Evolutionary conservation across 1,140 invertebrate genomes (phyloP), one percentile per base, ranked within the genome.

Genomic region (Cydia fagiglandana): DNA sequence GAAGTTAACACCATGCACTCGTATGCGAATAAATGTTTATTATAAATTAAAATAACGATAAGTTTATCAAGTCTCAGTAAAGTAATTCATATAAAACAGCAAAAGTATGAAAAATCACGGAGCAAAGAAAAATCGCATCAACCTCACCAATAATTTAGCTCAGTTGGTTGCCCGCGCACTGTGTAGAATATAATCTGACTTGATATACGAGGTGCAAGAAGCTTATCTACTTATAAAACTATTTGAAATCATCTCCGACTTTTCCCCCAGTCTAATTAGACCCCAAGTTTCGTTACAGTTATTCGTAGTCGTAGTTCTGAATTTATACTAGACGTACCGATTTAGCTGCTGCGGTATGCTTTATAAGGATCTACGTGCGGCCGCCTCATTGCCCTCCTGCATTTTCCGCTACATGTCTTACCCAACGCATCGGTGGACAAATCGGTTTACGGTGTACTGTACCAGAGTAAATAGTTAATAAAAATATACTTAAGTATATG

Each of bases 321-420:
- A 6, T 6, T 53, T 53, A 53, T 53, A 17, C 6, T 53, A 17
- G 50, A 53, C 12, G n/a, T 7, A 17, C 15, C 2, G 12, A 6
- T 5, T 53, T 13, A 12, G 4, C n/a, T 53, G 50, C 15, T n/a
- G 12, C 50, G 4, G 12, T 53, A 13, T 17, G n/a, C 50, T 53
- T 53, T 17, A 4, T 53, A 53, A 53, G 4, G 13, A 17, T 17
- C n/a, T 53, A 53, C 4, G n/a, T 4, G 6, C 50, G n/a, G 50
- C 3, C 50, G 50, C n/a, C 50, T 53, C 50, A 53, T 53, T 53
- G 50, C 50, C 50, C 50, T 53, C 45, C 12, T 53, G 50, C 6
- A 53, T 53, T 53, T 53, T 53, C 50, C 50, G 50, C 50, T 9
- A 53, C 50, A 53, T 53, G 50, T 53, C 50, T 53, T 53, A 53